Evolutionary conservation across 2,888 invertebrate species (phyloP).

Genomic region (Micropterix aruncella): DNA sequence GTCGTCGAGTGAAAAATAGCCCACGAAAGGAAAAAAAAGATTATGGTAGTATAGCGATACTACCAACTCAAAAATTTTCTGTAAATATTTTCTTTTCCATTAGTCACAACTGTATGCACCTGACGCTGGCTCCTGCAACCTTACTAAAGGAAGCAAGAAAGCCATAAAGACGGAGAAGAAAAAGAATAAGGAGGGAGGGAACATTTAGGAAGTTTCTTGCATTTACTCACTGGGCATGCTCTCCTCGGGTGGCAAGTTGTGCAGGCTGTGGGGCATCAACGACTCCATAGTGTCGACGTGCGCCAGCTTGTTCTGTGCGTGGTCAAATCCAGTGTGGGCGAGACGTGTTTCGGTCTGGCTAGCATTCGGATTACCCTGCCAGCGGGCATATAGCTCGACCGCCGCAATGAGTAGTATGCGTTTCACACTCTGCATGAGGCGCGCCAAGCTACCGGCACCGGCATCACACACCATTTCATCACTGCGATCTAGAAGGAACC

Average conservation of each 20-base stretch:
- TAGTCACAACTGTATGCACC: too few relatives aligned
- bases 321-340: constrained; percentile 32
- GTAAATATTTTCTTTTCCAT: too few relatives aligned
- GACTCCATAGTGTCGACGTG: constrained; percentile 43
- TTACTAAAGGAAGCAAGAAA: too few relatives aligned
- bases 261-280: constrained; percentile 37
- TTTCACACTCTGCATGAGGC: constrained; percentile 30
- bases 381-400: constrained; percentile 30
- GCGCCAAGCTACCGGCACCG: constrained; percentile 27
- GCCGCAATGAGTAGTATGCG: constrained; percentile 32
- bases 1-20: too few relatives aligned
- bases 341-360: constrained; percentile 16
- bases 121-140: too few relatives aligned
- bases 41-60: too few relatives aligned
- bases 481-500: constrained; percentile 32
- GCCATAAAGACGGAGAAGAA: too few relatives aligned
- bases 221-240: constrained; percentile 17
- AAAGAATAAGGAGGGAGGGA: too few relatives aligned
- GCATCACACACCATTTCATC: constrained; percentile 31
- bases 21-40: too few relatives aligned
- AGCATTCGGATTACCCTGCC: constrained; percentile 15
- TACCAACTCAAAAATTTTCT: too few relatives aligned
- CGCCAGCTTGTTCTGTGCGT: constrained; percentile 36
- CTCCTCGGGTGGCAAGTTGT: constrained; percentile 35
- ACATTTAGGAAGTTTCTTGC: too few relatives aligned